A percentile compares a stretch with the other conserved stretches of the same genome.
Conservation (phyloP, 2,888 invertebrate species). For the Mongoloraphidia duomilia region DNA sequence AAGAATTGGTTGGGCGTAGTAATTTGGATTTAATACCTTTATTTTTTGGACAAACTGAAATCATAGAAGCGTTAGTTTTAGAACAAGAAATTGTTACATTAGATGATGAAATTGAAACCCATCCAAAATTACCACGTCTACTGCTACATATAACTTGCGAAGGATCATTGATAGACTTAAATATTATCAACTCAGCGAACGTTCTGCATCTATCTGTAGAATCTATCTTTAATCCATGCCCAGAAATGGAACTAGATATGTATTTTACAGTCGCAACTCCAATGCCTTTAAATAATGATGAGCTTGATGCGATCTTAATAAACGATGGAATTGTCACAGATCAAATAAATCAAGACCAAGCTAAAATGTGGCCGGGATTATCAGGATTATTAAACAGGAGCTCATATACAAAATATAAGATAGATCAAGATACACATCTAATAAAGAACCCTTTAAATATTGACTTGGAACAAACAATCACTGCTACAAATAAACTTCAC, state of each 20-base stretch:
- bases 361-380: constrained; percentile 20
- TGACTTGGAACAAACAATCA: constrained; percentile 14
- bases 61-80: constrained; percentile 15
- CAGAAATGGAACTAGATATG: constrained; percentile 16
- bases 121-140: constrained; percentile 21
- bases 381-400: constrained; percentile 16
- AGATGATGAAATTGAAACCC: constrained; percentile 20
- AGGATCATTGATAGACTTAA: constrained; percentile 9
- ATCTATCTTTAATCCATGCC: constrained; percentile 25
- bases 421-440: constrained; percentile 14
- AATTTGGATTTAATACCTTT: constrained; percentile 19
- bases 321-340: constrained; percentile 17
- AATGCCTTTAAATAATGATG: constrained; percentile 15
- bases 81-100: constrained; percentile 16
- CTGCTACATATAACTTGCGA: constrained; percentile 18
- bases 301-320: constrained; percentile 16
- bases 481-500: constrained; percentile 15
- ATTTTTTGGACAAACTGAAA: constrained; percentile 13
- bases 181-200: constrained; percentile 13
- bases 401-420: constrained; percentile 19
- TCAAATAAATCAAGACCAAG: constrained; percentile 14
- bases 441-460: constrained; percentile 20
- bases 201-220: constrained; percentile 24
- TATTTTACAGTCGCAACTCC: constrained; percentile 20
- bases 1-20: constrained; percentile 16